phyloP scores from a whole-genome alignment of 2,113 vertebrate genomes.

The Psammodynastes pulverulentus region DNA sequence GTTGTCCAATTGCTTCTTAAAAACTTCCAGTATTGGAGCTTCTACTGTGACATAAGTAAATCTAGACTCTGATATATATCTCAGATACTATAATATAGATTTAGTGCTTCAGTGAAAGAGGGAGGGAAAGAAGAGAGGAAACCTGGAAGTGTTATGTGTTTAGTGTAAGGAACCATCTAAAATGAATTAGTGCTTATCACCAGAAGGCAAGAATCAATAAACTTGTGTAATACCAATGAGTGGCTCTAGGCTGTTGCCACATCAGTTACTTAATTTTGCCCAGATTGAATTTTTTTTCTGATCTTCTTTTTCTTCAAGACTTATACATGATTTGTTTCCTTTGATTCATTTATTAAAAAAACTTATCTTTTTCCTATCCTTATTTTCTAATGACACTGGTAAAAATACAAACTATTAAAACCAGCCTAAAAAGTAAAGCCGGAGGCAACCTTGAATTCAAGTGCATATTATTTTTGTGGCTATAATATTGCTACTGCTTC shows the following conservation, averaged over 20 bases:
- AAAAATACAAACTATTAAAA: not conserved
- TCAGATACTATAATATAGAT: not conserved
- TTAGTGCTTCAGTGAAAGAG: not conserved
- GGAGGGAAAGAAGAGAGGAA: not conserved
- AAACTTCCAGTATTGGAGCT: not conserved
- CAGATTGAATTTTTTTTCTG: not conserved
- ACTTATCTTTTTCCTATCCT: not conserved
- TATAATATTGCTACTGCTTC: not conserved
- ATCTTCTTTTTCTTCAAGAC: not conserved
- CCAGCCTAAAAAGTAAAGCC: not conserved
- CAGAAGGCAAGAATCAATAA: not conserved
- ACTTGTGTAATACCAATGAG: not conserved
- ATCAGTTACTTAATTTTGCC: not conserved
- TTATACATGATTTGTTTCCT: not conserved
- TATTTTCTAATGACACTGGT: not conserved
- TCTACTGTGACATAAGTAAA: not conserved
- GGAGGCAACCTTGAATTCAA: not conserved
- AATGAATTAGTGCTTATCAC: not conserved
- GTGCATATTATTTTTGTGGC: not conserved
- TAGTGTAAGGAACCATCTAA: not conserved
- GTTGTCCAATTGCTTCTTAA: not conserved
- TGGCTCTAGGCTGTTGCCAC: not conserved
- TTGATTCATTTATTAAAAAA: not conserved
- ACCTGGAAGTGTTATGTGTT: not conserved
- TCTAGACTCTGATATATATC: not conserved